These are phyloP conservation scores for Metridium senile DNA, from an alignment of 92 coral and sea anemone genomes.

Conservation along the genomic window DNA sequence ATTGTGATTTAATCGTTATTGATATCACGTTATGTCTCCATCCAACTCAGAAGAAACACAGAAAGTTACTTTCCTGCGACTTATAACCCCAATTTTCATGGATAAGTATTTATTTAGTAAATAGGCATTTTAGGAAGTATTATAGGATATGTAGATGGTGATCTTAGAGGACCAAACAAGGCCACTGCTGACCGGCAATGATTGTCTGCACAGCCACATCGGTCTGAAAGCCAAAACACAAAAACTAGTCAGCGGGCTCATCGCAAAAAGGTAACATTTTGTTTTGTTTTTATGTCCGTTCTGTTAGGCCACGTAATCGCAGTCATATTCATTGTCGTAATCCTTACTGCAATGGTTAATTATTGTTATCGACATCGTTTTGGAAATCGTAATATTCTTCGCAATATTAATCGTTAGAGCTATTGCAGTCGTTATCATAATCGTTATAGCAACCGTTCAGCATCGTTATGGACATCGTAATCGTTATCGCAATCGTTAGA, in stretches of 20 bases:
- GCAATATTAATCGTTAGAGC: too few relatives aligned
- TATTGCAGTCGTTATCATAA: background rate
- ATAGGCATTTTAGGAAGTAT: too few relatives aligned
- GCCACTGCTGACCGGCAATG: conserved; percentile 28
- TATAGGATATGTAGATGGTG: background rate
- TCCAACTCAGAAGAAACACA: too few relatives aligned
- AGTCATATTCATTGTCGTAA: background rate
- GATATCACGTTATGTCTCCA: too few relatives aligned
- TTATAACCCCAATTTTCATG: too few relatives aligned
- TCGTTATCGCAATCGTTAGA: background rate
- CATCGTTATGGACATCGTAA: too few relatives aligned
- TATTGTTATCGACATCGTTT: background rate
- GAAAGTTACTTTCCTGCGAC: too few relatives aligned
- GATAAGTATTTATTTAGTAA: too few relatives aligned
- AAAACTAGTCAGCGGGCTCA: conserved; percentile 4
- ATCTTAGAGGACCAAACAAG: conserved; percentile 27
- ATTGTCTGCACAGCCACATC: conserved; percentile 46
- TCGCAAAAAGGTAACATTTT: background rate
- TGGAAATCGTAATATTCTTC: too few relatives aligned
- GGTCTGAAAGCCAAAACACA: conserved; percentile 40
- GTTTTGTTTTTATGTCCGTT: background rate
- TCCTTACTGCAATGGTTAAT: background rate
- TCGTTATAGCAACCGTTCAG: too few relatives aligned
- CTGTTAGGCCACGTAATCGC: background rate
- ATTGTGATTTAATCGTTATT: too few relatives aligned